Conservation (phyloP, 2,888 invertebrate species). For the Eupithecia abbreviata region DNA sequence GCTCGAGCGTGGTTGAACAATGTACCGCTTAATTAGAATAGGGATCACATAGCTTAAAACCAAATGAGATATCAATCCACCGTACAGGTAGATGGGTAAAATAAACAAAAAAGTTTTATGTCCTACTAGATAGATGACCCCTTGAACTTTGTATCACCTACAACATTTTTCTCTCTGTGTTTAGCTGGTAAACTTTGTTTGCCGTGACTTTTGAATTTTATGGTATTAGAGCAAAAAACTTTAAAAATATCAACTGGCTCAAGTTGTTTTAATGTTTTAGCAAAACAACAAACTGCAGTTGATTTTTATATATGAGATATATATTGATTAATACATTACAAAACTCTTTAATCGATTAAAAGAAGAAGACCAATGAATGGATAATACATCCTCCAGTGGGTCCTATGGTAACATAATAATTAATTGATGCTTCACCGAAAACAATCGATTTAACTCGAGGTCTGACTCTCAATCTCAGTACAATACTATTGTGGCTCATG, state of each 20-base stretch:
- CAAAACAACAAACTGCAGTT: too few relatives aligned
- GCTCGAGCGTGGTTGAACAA: neutral
- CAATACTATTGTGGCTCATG: conserved; percentile 32
- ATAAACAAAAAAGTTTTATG: neutral
- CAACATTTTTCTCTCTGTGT: too few relatives aligned
- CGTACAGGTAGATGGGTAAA: neutral
- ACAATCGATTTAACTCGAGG: conserved; percentile 28
- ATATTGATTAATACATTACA: neutral
- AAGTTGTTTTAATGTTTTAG: too few relatives aligned
- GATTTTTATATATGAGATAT: too few relatives aligned
- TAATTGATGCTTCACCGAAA: conserved; percentile 34
- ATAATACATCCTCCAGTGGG: neutral
- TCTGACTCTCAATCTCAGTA: conserved; percentile 34
- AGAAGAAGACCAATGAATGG: neutral
- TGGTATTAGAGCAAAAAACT: too few relatives aligned
- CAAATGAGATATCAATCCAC: neutral
- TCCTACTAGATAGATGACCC: neutral
- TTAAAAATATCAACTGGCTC: too few relatives aligned
- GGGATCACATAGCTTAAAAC: neutral
- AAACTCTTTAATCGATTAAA: neutral
- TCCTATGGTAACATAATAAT: conserved; percentile 2
- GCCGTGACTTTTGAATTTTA: too few relatives aligned
- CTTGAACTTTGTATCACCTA: too few relatives aligned
- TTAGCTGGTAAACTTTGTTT: too few relatives aligned
- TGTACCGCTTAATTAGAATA: neutral